Evolutionary conservation across 2,888 invertebrate genomes (phyloP), one percentile per base, ranked within the genome.

Genomic region (Mamestra brassicae): DNA sequence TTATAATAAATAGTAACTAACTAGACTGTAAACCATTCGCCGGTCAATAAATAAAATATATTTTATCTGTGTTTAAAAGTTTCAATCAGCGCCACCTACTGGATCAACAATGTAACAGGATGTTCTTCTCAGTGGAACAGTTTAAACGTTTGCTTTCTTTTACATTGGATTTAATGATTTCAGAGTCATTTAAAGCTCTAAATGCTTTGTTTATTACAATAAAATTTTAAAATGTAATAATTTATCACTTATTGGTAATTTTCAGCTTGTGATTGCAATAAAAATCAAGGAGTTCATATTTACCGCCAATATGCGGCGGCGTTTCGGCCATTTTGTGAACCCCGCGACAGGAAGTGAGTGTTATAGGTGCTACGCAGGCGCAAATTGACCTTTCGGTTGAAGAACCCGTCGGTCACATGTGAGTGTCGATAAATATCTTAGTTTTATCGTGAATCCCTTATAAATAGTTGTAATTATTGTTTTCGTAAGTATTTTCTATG

Each of bases 381-480:
- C 97, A 96, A 95, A 96, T 95, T 97, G 97, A 97, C 97, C 97
- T 98, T 98, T 98, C 98, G 97, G 97, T 98, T 97, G 97, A 97
- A 98, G 98, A 98, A 97, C 98, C 98, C 98, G 98, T 98, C 98
- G 98, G 98, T 98, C 98, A 98, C 98, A 98, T 98, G 98, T 98
- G 98, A 98, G 98, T 98, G 97, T 97, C 96, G 96, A 96, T 96
- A 96, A 96, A 96, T 96, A 96, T 96, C 94, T 93, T 94, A 94
- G 92, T 97, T 96, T 97, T 96, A 95, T 91, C 91, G 96, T 94
- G 94, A 94, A 93, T 93, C 92, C 93, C 88, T 92, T 93, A 91
- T 92, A 91, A 93, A 93, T 94, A 93, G 91, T 94, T 91, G 88
- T 92, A 90, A 90, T 92, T 92, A 93, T 91, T 91, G 91, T 93